Base-by-base conservation (phyloP, 2,113 vertebrate species). In the Diadophis punctatus region DNA sequence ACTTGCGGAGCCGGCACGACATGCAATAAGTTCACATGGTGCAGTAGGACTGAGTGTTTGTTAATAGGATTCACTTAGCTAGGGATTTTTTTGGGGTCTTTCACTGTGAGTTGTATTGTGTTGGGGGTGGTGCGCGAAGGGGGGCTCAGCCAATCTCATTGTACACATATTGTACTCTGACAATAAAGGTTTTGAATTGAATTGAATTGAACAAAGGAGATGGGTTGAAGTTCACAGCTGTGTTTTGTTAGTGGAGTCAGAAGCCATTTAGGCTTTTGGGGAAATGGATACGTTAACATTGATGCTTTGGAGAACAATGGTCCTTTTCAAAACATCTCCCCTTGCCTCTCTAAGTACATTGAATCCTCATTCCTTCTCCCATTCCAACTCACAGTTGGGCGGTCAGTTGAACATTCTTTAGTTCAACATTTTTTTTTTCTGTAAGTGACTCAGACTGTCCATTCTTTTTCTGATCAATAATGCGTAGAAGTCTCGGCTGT, bases 401-500 rank as follows among this genome's bases (percentile, higher is more conserved):
- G 86, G 11, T 0, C 68, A 20, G 0, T 0, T 92, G 49, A 88
- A 52, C 8, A 30, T 2, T 25, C 58, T 87, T 60, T 86, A 27
- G 46, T 87, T 88, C 68, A 74, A 74, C 60, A 14, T 20, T 86
- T 89, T 90, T 92, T 46, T 5, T 5, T 5, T 53, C 91, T n/a
- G 34, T 0, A 22, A 56, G 86, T 89, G 74, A 60, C 93, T 30
- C 85, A 39, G 34, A 52, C 0, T 60, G 43, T 84, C 0, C 8
- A 0, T 0, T 0, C 20, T 11, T 22, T 52, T 63, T 90, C 68
- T 80, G 43, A 68, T 0, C 0, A 51, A 89, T 34, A 46, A 48
- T 56, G 0, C 2, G 22, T 30, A 63, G 86, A 27, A n/a, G 16
- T 39, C 63, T 6, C 34, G 4, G 3, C 48, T 55, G 48, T 52